Percentiles rank a stretch among this genome's conserved stretches.
phyloP scores from a whole-genome alignment of 1,140 invertebrate genomes.

The Zelostemma sp. region DNA sequence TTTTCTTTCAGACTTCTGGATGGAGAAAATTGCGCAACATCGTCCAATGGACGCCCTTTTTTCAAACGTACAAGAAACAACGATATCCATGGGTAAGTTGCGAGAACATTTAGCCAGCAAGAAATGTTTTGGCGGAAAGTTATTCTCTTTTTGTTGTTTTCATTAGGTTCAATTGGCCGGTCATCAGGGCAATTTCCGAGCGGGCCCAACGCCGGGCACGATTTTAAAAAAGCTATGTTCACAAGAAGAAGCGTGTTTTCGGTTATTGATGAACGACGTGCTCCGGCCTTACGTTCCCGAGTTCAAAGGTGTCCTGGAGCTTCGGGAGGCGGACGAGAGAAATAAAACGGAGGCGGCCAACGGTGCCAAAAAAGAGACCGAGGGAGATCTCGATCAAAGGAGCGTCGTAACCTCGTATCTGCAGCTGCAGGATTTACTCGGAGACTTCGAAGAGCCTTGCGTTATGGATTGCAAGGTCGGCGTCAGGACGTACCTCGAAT shows the following conservation, averaged over 20 bases:
- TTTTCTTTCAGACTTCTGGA: conserved; percentile 84
- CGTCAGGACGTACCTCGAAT: conserved; percentile 93
- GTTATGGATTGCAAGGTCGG: conserved; percentile 99
- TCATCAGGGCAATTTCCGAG: conserved; percentile 95
- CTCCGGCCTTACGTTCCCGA: conserved; percentile 91
- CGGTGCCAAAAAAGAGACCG: conserved; percentile 29
- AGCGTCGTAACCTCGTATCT: conserved; percentile 74
- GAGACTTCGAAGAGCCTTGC: conserved; percentile 90
- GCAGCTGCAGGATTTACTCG: conserved; percentile 92
- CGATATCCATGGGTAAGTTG: conserved; percentile 88
- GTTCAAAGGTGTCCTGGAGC: conserved; percentile 79
- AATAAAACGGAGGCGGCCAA: conserved; percentile 18
- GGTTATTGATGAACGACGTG: conserved; percentile 88
- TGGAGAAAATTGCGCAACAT: conserved; percentile 94
- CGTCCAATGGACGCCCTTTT: conserved; percentile 95
- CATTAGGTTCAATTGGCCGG: conserved; percentile 85
- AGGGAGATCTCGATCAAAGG: conserved; percentile 33
- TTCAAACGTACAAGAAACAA: conserved; percentile 96
- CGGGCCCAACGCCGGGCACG: conserved; percentile 91
- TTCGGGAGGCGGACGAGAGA: conserved; percentile 55
- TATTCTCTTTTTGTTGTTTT: not conserved
- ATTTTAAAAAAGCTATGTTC: conserved; percentile 93
- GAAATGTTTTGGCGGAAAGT: not conserved
- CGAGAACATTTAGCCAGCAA: not conserved
- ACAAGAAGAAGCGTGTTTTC: conserved; percentile 90